Conservation (phyloP, 2,888 invertebrate species). For the Orthosia gracilis region DNA sequence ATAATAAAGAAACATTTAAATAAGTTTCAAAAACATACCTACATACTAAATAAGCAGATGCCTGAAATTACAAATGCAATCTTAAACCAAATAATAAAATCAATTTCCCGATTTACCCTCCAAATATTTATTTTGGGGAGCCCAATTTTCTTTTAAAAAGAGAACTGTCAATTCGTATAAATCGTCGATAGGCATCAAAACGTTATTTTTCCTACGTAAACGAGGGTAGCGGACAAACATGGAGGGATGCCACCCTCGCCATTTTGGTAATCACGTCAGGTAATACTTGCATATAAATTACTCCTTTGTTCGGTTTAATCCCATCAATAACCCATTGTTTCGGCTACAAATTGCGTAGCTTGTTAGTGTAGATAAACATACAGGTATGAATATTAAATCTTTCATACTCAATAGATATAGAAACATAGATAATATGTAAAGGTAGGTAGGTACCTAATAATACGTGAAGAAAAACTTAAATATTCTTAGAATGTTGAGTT, state of each 20-base stretch:
- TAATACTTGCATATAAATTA: slow-evolving; percentile 89
- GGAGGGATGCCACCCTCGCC: slow-evolving; percentile 75
- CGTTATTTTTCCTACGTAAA: slow-evolving; percentile 79
- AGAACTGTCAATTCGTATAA: slow-evolving; percentile 81
- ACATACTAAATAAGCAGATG: background rate
- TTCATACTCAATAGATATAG: background rate
- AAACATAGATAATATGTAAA: no score
- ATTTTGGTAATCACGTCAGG: slow-evolving; percentile 87
- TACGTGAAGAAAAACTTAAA: background rate
- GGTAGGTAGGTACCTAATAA: background rate
- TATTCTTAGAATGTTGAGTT: no score
- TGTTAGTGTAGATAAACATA: slow-evolving; percentile 41
- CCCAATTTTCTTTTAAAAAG: slow-evolving; percentile 72
- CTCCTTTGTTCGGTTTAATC: slow-evolving; percentile 83
- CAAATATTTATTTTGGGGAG: slow-evolving; percentile 68
- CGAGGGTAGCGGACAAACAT: slow-evolving; percentile 73
- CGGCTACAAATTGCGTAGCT: slow-evolving; percentile 61
- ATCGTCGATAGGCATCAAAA: slow-evolving; percentile 80
- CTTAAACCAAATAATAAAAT: slow-evolving; percentile 47
- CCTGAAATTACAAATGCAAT: slow-evolving; percentile 39
- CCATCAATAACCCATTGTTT: slow-evolving; percentile 81
- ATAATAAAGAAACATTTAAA: background rate
- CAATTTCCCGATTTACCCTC: slow-evolving; percentile 52
- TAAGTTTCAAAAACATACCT: background rate
- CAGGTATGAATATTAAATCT: slow-evolving; percentile 20